Conservation (phyloP, 2,888 invertebrate genomes). For the Sesia apiformis region DNA sequence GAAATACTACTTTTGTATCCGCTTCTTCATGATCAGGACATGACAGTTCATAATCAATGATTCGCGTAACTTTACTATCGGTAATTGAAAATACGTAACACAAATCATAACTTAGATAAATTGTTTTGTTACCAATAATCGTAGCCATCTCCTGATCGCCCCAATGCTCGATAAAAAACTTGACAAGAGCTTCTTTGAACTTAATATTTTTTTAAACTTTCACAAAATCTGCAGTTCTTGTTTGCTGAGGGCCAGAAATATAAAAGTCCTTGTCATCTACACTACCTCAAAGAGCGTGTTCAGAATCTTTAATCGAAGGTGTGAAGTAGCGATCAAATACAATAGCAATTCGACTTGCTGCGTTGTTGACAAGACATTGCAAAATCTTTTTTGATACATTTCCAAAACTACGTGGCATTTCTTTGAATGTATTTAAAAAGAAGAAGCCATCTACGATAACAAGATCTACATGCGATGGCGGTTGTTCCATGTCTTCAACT, state of each 20-base stretch:
- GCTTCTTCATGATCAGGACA: conserved; percentile 5
- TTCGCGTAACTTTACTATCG: conserved; percentile 4
- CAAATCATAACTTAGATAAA: conserved; percentile 11
- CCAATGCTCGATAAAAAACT: conserved; percentile 12
- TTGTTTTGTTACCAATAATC: conserved; percentile 8
- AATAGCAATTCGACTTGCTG: conserved; percentile 6
- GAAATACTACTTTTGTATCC: conserved; percentile 6
- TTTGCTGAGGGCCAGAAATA: conserved; percentile 12
- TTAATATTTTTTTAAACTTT: conserved; percentile 13
- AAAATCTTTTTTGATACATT: conserved; percentile 1
- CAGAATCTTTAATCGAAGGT: conserved; percentile 17
- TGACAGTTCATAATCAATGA: background rate
- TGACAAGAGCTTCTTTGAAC: conserved; percentile 13
- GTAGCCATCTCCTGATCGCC: conserved; percentile 6
- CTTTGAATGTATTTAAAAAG: background rate
- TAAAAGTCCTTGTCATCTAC: conserved; percentile 5
- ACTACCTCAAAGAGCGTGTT: conserved; percentile 7
- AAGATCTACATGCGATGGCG: background rate
- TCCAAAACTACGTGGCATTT: background rate
- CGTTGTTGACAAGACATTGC: background rate
- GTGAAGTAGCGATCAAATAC: conserved; percentile 15
- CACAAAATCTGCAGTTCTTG: conserved; percentile 10
- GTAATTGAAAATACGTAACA: conserved; percentile 7
- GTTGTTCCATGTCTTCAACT: background rate
- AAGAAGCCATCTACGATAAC: no score